Evolutionary conservation across 2,797 vertebrate genomes (phyloP).

Genomic region (Karalla daura): DNA sequence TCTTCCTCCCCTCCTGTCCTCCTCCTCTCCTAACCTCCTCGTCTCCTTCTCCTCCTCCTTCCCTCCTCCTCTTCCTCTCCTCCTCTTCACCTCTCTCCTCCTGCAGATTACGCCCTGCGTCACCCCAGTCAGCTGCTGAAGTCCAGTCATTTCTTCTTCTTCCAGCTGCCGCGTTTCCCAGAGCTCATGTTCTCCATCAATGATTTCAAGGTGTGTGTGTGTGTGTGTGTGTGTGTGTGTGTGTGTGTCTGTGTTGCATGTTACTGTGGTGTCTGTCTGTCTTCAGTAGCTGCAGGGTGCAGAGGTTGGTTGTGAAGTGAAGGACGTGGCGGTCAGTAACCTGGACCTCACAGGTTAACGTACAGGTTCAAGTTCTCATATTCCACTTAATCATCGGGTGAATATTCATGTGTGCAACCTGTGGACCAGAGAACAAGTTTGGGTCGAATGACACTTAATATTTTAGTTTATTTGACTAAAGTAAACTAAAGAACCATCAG

Average conservation of each 20-base stretch:
- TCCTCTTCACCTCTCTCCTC: constrained; percentile 26
- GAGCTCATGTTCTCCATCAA: constrained; percentile 99
- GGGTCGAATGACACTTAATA: no score
- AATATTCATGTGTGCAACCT: no score
- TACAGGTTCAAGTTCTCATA: no score
- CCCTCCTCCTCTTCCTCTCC: constrained; percentile 46
- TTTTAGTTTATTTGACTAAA: no score
- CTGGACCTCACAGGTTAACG: no score
- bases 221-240: not conserved
- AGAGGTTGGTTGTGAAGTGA: constrained; percentile 3
- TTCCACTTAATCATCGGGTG: no score
- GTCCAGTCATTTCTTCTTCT: constrained; percentile 98
- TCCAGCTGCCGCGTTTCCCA: constrained; percentile 97
- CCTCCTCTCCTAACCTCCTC: not conserved
- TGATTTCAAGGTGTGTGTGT: constrained; percentile 94
- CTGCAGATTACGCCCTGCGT: constrained; percentile 93
- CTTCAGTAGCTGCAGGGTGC: constrained; percentile 29
- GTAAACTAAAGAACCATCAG: no score
- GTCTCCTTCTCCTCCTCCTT: constrained; percentile 43
- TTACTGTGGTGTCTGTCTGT: constrained; percentile 26
- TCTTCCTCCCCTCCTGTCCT: constrained; percentile 36
- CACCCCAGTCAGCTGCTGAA: constrained; percentile 97
- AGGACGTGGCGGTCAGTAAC: no score
- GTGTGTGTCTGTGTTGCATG: constrained; percentile 5
- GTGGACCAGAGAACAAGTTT: no score